Evolutionary conservation across 2,888 invertebrate species (phyloP), one percentile per base, ranked within the genome.

Genomic region (Plagodis pulveraria): DNA sequence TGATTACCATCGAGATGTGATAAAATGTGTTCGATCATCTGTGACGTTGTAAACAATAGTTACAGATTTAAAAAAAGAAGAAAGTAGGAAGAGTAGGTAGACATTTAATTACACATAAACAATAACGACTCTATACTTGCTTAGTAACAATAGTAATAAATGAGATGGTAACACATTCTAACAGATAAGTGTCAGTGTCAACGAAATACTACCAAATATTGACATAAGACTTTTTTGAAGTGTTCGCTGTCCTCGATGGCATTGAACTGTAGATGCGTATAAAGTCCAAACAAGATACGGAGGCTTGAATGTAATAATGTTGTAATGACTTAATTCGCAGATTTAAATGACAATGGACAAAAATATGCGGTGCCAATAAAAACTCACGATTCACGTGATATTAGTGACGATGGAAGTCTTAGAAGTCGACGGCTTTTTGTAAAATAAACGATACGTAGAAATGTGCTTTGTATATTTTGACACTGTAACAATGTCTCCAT

Each of bases 1-100:
- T 71, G 59, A 65, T 73, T 70, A 61, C 56, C 64, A 63, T 48
- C 49, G 41, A 61, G 60, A 45, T 56, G 52, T 52, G 56, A 52
- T 53, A 41, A 56, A 52, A 22, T 10, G 50, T 35, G 12, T 49
- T 32, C 45, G 40, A 32, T 49, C 49, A 54, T 32, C 43, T 35
- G 52, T 48, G 44, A 42, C 45, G 8, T 7, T 35, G 34, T 50
- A 34, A 47, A 33, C 33, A 44, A 36, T 7, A 6, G 9, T 1
- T 49, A 42, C 8, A 56, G 38, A 65, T 59, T 45, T 50, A 48
- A 11, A 56, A 56, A 36, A 6, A 36, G 36, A 59, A 53, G 62
- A 65, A 62, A 65, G 65, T 58, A 5, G 0, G 8, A 36, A 36
- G 5, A 36, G 7, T 22, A 22, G 22, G 7, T 22, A 22, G 22